Conservation (phyloP, 2,113 vertebrate species). For the Lanius collurio region DNA sequence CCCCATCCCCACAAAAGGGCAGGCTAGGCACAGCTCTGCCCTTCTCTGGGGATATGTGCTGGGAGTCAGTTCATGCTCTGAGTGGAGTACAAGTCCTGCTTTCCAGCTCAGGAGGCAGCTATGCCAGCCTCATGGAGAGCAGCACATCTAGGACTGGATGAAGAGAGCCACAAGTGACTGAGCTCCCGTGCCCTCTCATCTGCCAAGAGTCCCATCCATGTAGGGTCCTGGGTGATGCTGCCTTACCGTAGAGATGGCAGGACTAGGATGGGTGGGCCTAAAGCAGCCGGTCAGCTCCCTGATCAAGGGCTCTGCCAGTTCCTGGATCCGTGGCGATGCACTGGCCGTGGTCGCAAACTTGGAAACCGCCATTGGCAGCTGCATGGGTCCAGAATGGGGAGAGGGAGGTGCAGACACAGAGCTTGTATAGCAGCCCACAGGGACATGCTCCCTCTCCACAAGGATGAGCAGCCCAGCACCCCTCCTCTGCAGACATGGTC, state of each 20-base stretch:
- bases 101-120: not conserved
- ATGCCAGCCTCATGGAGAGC: not conserved
- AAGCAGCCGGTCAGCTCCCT: conserved; percentile 32
- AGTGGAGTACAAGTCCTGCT: not conserved
- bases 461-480: not conserved
- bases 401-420: not conserved
- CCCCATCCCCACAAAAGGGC: not conserved
- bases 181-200: not conserved
- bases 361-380: conserved; percentile 49
- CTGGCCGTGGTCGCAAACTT: not conserved
- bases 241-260: conserved; percentile 54
- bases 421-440: not conserved
- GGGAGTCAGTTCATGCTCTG: not conserved
- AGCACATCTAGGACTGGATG: not conserved
- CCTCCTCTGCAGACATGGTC: not conserved
- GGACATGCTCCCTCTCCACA: not conserved
- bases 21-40: not conserved
- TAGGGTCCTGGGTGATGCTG: rapidly evolving
- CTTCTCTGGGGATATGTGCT: not conserved
- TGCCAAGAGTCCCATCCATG: rapidly evolving
- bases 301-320: conserved; percentile 44
- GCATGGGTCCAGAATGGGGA: not conserved
- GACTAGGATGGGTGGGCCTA: not conserved
- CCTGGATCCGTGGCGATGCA: not conserved
- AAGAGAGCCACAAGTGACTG: not conserved